Percentiles rank a stretch among this genome's conserved stretches.
These are phyloP conservation scores for Melanotaenia pygmaea DNA, from an alignment of 2,797 vertebrate genomes.

Conservation along the genomic window DNA sequence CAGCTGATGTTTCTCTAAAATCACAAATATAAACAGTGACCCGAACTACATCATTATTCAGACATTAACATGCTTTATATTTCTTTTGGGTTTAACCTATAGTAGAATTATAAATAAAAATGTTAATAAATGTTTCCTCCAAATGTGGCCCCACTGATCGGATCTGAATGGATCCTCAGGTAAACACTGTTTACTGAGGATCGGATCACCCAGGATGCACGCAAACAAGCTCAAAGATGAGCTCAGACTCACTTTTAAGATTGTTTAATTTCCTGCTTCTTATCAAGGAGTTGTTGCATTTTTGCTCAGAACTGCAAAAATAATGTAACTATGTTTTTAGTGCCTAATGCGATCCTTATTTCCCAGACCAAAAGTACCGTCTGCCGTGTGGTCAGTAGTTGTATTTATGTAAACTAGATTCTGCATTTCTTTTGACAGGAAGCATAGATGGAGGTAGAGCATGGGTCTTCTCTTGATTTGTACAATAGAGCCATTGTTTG, in stretches of 20 bases:
- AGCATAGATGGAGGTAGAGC: neutral
- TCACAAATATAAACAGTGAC: too few species aligned
- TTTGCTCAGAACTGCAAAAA: too few species aligned
- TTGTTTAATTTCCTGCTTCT: neutral
- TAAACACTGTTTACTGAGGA: neutral
- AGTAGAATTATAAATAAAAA: neutral
- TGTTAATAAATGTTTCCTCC: neutral
- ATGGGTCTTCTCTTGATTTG: neutral
- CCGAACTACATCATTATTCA: too few species aligned
- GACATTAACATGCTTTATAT: too few species aligned
- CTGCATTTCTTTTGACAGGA: neutral
- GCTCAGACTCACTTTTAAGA: neutral
- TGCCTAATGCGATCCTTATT: neutral
- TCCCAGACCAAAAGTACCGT: neutral
- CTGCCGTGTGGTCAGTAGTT: neutral
- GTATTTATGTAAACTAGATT: neutral
- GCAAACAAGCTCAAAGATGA: neutral
- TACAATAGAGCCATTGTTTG: slow-evolving; percentile 16
- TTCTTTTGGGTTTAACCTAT: too few species aligned
- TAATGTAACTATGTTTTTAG: neutral
- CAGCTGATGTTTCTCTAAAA: too few species aligned
- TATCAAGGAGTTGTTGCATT: neutral
- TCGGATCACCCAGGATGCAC: neutral
- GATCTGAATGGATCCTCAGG: neutral
- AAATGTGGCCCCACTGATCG: neutral